A percentile compares a stretch with the other conserved stretches of the same genome.
These are phyloP conservation scores for Benthochromis sp. DNA, from an alignment of 2,113 vertebrate genomes.

Conservation along the genomic window DNA sequence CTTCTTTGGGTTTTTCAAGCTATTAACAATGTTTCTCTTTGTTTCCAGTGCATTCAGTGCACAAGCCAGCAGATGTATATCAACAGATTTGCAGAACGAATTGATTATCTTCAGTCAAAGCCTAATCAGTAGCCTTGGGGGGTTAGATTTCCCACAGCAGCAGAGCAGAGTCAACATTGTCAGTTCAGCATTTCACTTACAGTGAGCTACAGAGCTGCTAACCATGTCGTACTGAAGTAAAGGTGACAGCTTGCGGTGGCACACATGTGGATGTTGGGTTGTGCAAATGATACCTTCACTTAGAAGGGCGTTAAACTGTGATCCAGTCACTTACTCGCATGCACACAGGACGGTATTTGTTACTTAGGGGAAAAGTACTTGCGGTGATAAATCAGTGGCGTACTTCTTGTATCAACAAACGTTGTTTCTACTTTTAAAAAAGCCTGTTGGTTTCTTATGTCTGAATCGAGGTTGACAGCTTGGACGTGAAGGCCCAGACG, in stretches of 20 bases:
- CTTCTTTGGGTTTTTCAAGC: not conserved
- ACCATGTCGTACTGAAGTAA: not conserved
- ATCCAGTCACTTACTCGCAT: not conserved
- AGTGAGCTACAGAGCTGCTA: not conserved
- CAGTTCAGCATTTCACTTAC: not conserved
- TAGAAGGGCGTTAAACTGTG: not conserved
- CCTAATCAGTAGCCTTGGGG: not conserved
- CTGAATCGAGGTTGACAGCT: conserved; percentile 72
- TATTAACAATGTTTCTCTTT: not conserved
- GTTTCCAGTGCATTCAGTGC: not conserved
- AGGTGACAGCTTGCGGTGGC: not conserved
- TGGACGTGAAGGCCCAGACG: conserved; percentile 93
- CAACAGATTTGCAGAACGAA: not conserved
- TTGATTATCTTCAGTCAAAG: not conserved
- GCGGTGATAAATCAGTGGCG: not conserved
- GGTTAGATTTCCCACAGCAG: not conserved
- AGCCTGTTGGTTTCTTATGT: not conserved
- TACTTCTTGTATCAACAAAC: not conserved
- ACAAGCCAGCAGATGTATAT: not conserved
- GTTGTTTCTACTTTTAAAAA: not conserved
- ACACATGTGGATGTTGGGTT: not conserved
- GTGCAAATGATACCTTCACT: not conserved
- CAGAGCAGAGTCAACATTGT: not conserved
- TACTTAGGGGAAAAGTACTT: not conserved
- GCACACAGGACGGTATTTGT: not conserved